These are phyloP conservation scores for Rotaria socialis DNA, from an alignment of 2,888 invertebrate genomes.

Conservation along the genomic window DNA sequence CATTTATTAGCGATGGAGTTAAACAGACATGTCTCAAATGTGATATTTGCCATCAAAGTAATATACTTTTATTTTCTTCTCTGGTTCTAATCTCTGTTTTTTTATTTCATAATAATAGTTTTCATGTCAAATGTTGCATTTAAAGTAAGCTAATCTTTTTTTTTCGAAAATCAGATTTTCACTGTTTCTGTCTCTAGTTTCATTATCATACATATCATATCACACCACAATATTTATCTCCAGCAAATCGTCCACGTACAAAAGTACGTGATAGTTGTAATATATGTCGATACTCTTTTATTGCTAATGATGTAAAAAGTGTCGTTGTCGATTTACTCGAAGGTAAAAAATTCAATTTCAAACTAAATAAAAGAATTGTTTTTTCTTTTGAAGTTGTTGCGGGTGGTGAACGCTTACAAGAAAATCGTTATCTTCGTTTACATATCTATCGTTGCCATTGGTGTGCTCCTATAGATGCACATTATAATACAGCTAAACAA, in stretches of 20 bases:
- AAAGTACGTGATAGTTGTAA: constrained; percentile 32
- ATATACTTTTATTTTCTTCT: not conserved
- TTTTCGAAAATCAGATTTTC: no score
- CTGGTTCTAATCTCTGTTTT: not conserved
- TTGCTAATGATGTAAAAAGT: constrained; percentile 20
- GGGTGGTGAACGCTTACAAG: constrained; percentile 17
- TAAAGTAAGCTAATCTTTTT: not conserved
- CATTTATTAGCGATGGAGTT: not conserved
- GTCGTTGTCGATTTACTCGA: constrained; percentile 10
- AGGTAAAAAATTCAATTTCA: not conserved
- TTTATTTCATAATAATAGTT: not conserved
- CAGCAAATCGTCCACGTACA: not conserved
- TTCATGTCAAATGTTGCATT: constrained; percentile 22
- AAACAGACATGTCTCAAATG: constrained; percentile 21
- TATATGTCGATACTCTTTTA: not conserved
- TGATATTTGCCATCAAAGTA: constrained; percentile 35
- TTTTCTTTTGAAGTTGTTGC: not conserved
- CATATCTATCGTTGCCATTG: constrained; percentile 10
- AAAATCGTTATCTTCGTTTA: constrained; percentile 1
- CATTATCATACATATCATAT: constrained; percentile 25
- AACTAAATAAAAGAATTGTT: not conserved
- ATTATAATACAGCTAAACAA: constrained; percentile 32
- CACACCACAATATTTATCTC: constrained; percentile 24
- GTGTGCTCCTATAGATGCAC: constrained; percentile 20
- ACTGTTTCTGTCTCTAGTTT: not conserved